These are phyloP conservation scores for Potamilus streckersoni DNA, from an alignment of 1,140 invertebrate genomes.

Conservation along the genomic window DNA sequence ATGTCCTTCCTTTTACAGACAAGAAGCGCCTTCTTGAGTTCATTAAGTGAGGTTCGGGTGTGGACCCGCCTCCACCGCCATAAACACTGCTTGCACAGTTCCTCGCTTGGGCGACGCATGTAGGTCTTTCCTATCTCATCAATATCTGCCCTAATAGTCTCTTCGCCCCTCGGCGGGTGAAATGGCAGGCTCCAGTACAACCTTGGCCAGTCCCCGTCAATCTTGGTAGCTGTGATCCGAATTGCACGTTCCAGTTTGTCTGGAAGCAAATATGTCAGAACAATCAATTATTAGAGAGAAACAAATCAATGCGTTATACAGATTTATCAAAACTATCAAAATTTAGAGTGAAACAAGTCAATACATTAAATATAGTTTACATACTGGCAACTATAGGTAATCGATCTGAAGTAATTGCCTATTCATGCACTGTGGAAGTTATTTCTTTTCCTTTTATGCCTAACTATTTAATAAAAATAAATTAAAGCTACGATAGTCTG, in stretches of 20 bases:
- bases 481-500: too few relatives aligned
- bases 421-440: too few relatives aligned
- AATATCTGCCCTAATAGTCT: slow-evolving; percentile 54
- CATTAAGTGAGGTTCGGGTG: slow-evolving; percentile 54
- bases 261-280: slow-evolving; percentile 32
- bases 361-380: too few relatives aligned
- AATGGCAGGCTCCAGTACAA: slow-evolving; percentile 61
- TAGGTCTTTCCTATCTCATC: slow-evolving; percentile 54
- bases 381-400: too few relatives aligned
- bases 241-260: slow-evolving; percentile 50
- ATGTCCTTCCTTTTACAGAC: slow-evolving; percentile 53
- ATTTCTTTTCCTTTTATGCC: too few relatives aligned
- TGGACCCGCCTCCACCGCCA: slow-evolving; percentile 59
- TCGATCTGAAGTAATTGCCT: too few relatives aligned
- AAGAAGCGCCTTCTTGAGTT: slow-evolving; percentile 48
- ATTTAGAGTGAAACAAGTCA: too few relatives aligned
- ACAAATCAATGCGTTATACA: not conserved
- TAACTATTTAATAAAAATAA: too few relatives aligned
- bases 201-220: slow-evolving; percentile 59
- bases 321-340: not conserved
- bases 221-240: slow-evolving; percentile 38
- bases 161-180: slow-evolving; percentile 54
- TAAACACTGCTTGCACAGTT: slow-evolving; percentile 41
- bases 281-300: too few relatives aligned
- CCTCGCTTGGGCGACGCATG: slow-evolving; percentile 44